These are phyloP conservation scores for Tympanoctomys barrerae DNA, from an alignment of 2,797 vertebrate genomes.

Conservation along the genomic window DNA sequence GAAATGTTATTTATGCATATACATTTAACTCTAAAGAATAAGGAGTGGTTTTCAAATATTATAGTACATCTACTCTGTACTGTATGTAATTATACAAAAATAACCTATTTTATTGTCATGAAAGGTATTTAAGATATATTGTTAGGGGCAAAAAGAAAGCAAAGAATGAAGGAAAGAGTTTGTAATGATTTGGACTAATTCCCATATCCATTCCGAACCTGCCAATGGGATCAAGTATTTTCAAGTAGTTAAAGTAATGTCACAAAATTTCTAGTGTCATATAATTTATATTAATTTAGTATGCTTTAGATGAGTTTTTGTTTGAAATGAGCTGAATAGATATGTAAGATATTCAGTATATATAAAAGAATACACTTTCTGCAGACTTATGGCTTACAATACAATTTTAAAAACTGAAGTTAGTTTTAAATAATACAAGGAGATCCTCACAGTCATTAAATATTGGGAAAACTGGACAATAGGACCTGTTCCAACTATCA, in stretches of 20 bases:
- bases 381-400: neutral
- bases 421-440: slow-evolving; percentile 32
- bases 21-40: neutral
- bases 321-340: neutral
- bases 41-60: neutral
- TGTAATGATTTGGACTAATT: neutral
- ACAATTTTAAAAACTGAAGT: neutral
- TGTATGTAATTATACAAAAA: neutral
- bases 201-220: neutral
- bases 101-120: neutral
- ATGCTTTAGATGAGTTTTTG: slow-evolving; percentile 31
- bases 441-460: neutral
- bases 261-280: neutral
- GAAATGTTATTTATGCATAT: neutral
- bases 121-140: neutral
- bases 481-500: neutral
- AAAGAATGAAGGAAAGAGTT: neutral
- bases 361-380: neutral
- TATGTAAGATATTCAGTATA: neutral
- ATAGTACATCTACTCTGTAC: neutral
- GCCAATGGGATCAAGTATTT: neutral
- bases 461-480: neutral
- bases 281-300: neutral
- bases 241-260: neutral
- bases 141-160: neutral